Base-by-base conservation (phyloP, 2,113 vertebrate species). In the Redunca redunca region DNA sequence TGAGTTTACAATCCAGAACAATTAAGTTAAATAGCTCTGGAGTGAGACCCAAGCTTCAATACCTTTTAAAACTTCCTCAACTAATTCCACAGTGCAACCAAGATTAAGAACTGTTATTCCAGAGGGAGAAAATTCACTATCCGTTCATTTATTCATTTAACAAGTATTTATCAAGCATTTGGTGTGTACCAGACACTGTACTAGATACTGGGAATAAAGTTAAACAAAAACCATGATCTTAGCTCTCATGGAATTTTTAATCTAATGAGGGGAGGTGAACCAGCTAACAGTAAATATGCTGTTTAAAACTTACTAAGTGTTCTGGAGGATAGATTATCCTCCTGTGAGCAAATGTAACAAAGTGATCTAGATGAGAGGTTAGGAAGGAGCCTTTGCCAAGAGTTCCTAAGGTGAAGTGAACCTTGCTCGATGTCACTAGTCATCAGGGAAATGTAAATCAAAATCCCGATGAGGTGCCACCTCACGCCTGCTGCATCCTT, bases 181-280 rank as follows among this genome's bases (percentile, higher is more conserved):
- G 23, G 3, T 64, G 14, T 81, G n/a, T 64, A 30, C 7, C 5
- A 92, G 43, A 12, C 23, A 36, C 62, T 92, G 21, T 5, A 15
- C 67, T 50, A 46, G 43, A 88, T 74, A 9, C n/a, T 55, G 26
- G 25, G 64, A 43, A 83, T 74, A 53, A 80, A 94, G 96, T 77
- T 67, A 4, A 48, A 90, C 91, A 90, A 52, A n/a, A 50, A 62
- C 43, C 64, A 23, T 12, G 48, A 43, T 23, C 77, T 71, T 91
- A 36, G 46, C 67, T 84, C 12, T 88, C 36, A 71, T 26, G 14
- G 36, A 23, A 84, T 84, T 30, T 81, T 96, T 43, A 46, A 17
- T 88, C 36, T 77, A 67, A 58, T 1, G 53, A n/a, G 6, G 28
- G 13, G 23, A 87, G 30, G 50, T 33, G 23, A 62, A 36, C 58